Evolutionary conservation across 2,797 vertebrate genomes (phyloP), one percentile per base, ranked within the genome.

Genomic region (Helicolenus hilgendorfi): DNA sequence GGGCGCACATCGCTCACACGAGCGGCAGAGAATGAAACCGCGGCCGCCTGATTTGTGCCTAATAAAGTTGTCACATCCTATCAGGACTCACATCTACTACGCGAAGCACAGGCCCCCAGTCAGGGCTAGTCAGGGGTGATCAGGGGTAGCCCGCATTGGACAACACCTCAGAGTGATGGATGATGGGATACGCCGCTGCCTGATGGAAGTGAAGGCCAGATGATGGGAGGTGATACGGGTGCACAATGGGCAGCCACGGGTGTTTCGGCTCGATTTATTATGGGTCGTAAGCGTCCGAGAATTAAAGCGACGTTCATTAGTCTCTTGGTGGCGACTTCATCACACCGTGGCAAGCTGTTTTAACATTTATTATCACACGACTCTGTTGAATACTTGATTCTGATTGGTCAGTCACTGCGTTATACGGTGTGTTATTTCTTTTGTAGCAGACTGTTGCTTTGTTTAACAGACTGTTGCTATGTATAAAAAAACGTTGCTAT

Each of bases 1-100:
- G 36, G 87, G 92, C 84, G 7, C 56, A 78, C 89, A 94, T 94
- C 88, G 63, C 89, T 95, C 95, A 91, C 87, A 38, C 67, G 24
- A 90, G 85, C 81, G 49, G 71, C 83, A 64, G 85, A 93, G 93
- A 95, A 94, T 91, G 94, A 92, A 94, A 93, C 67, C 74, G 27
- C 56, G 29, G 83, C 75, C 7, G 68, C 84, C 90, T 95, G 95
- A 97, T 96, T 95, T 92, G 93, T 92, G 93, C 90, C 93, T 97
- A 97, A 97, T 97, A 96, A 96, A 97, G 93, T 96, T 97, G 97
- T 98, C 97, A 96, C 93, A 96, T 96, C 93, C 90, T 91, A 97
- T 97, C 97, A 96, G 93, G 83, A 18, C 84, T 88, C 89, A 86
- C 95, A 97, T 97, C 94, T 72, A 92, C 91, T 53, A 95, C 88